Evolutionary conservation across 1,140 invertebrate genomes (phyloP), one percentile per base, ranked within the genome.

Genomic region (Drosophila leontia): DNA sequence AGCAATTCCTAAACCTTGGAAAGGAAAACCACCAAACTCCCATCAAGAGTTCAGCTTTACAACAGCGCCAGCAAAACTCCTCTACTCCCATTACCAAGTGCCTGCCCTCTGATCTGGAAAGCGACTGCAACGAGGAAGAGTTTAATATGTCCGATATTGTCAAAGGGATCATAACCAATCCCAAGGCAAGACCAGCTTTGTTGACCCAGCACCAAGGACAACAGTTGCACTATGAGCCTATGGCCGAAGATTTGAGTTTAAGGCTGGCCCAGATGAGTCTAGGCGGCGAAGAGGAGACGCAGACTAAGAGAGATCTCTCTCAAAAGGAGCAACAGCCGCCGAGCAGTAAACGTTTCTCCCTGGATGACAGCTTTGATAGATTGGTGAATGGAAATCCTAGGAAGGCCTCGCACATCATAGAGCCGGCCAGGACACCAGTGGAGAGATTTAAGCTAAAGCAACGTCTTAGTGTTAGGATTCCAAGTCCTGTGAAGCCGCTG

Each of bases 81-180:
- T 91, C 91, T 0, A 93, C 85, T 6, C 81, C 90, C n/a, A 69
- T 88, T 13, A 84, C 51, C 19, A 91, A 84, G 51, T 76, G 48
- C 32, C 55, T 87, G 39, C 72, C 79, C 5, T 82, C 80, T 2
- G 90, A 91, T 69, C 78, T 91, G 8, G 83, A 92, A 45, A 91
- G 80, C 32, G 85, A 93, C 47, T 68, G 64, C 29, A 93, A 94
- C 63, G 90, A 92, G 45, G 77, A 92, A 23, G 93, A 92, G 42
- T 91, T 93, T 12, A 93, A 96, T 63, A 87, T 96, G 77, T 95
- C 95, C 0, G 93, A 94, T 51, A 94, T 96, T 69, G 93, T 96
- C 8, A 94, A 95, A 19, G 92, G 93, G 34, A 95, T 95, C 19
- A 88, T 95, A 1, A 85, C 82, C 3, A 93, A 92, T 81, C 80